Percentiles rank a stretch among this genome's conserved stretches.
Conservation (phyloP, 2,888 invertebrate species). For the Scrobipalpa costella region DNA sequence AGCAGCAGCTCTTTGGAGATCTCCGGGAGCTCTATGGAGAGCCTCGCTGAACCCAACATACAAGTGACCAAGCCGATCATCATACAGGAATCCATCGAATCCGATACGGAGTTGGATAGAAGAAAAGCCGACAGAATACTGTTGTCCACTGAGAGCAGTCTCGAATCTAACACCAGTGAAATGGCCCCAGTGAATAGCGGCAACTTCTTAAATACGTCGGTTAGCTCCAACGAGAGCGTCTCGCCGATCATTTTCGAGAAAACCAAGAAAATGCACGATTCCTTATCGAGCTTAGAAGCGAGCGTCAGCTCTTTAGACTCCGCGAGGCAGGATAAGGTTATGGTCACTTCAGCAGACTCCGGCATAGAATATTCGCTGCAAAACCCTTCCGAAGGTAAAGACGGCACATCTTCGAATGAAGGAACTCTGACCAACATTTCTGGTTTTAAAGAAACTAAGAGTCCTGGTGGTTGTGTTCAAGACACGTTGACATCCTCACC, state of each 20-base stretch:
- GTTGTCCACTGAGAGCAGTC: conserved; percentile 66
- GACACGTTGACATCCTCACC: conserved; percentile 64
- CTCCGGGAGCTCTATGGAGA: conserved; percentile 76
- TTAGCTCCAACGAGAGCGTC: conserved; percentile 75
- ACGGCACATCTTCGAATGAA: conserved; percentile 74
- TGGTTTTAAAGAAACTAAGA: conserved; percentile 63
- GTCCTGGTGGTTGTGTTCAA: conserved; percentile 46
- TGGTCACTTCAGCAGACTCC: conserved; percentile 75
- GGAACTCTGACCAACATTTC: conserved; percentile 75
- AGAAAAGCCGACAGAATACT: conserved; percentile 54
- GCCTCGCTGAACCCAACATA: conserved; percentile 46
- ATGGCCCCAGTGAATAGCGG: conserved; percentile 62
- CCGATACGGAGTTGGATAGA: conserved; percentile 57
- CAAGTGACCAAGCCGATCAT: conserved; percentile 46
- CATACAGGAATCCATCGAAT: conserved; percentile 47
- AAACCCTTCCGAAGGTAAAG: conserved; percentile 62
- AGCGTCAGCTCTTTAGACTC: conserved; percentile 77
- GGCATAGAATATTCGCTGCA: conserved; percentile 75
- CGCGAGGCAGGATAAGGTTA: conserved; percentile 61
- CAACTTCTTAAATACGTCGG: conserved; percentile 64
- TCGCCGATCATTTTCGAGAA: conserved; percentile 72
- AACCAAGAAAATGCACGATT: conserved; percentile 69
- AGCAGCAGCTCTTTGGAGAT: conserved; percentile 74
- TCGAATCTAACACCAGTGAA: conserved; percentile 69
- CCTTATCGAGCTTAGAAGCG: conserved; percentile 73